Evolutionary conservation across 1,140 invertebrate species (phyloP).

Genomic region (Adoxophyes honmai): DNA sequence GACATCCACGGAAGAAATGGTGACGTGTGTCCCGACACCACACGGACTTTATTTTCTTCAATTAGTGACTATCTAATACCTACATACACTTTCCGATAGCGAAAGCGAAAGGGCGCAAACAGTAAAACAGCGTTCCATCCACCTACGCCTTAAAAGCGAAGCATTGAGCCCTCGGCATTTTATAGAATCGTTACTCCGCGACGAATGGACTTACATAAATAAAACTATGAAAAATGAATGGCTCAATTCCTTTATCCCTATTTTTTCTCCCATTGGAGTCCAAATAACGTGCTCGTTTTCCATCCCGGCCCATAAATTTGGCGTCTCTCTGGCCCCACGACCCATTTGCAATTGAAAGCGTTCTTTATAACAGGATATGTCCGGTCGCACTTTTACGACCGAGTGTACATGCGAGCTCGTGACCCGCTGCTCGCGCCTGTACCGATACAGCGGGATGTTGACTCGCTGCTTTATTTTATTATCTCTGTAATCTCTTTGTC

Average conservation of each 20-base stretch:
- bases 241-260: slow-evolving; percentile 43
- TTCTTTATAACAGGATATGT: slow-evolving; percentile 69
- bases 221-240: slow-evolving; percentile 49
- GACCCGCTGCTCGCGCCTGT: slow-evolving; percentile 8
- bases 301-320: slow-evolving; percentile 60
- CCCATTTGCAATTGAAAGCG: slow-evolving; percentile 72
- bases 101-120: too few relatives aligned
- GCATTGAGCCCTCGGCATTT: slow-evolving; percentile 26
- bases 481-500: too few relatives aligned
- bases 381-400: slow-evolving; percentile 64
- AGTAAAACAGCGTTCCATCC: too few relatives aligned
- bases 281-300: slow-evolving; percentile 58
- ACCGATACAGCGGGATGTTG: too few relatives aligned
- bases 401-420: slow-evolving; percentile 39
- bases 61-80: too few relatives aligned
- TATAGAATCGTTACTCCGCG: slow-evolving; percentile 37
- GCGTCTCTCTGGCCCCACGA: slow-evolving; percentile 47
- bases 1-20: too few relatives aligned
- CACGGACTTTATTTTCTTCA: too few relatives aligned
- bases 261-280: slow-evolving; percentile 41
- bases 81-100: too few relatives aligned
- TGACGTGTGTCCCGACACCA: too few relatives aligned
- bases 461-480: too few relatives aligned
- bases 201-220: slow-evolving; percentile 42
- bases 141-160: too few relatives aligned